phyloP scores from a whole-genome alignment of 2,888 invertebrate species.

The Meteorus colon region DNA sequence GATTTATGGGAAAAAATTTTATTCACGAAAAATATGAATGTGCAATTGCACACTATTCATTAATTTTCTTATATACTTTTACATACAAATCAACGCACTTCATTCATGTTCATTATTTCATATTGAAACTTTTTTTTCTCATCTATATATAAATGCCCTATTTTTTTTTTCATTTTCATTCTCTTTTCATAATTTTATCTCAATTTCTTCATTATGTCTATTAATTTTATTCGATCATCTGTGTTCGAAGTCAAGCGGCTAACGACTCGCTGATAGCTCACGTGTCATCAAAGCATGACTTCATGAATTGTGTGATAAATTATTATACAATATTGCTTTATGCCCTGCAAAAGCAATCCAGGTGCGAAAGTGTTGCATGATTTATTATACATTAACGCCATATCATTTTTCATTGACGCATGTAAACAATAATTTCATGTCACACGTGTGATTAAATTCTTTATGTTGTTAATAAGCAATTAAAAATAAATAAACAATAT shows the following conservation, averaged over 20 bases:
- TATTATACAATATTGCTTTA: neutral
- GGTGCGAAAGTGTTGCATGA: neutral
- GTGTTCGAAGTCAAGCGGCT: no score
- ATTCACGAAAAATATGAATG: neutral
- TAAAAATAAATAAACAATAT: neutral
- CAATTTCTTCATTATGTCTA: no score
- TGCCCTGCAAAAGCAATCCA: neutral
- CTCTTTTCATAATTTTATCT: no score
- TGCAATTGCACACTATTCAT: neutral
- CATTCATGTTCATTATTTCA: neutral
- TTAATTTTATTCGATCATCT: no score
- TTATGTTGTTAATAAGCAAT: neutral
- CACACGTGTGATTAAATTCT: neutral
- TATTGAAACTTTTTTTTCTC: no score
- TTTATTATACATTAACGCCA: neutral
- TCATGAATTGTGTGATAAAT: no score
- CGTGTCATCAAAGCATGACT: no score
- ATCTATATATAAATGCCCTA: no score
- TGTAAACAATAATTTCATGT: slow-evolving; percentile 1
- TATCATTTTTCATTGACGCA: neutral
- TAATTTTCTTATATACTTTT: neutral
- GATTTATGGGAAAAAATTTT: neutral
- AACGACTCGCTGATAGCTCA: no score
- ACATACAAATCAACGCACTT: neutral
- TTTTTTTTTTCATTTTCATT: no score